Evolutionary conservation across 1,140 invertebrate genomes (phyloP).

Genomic region (Colletes gigas): DNA sequence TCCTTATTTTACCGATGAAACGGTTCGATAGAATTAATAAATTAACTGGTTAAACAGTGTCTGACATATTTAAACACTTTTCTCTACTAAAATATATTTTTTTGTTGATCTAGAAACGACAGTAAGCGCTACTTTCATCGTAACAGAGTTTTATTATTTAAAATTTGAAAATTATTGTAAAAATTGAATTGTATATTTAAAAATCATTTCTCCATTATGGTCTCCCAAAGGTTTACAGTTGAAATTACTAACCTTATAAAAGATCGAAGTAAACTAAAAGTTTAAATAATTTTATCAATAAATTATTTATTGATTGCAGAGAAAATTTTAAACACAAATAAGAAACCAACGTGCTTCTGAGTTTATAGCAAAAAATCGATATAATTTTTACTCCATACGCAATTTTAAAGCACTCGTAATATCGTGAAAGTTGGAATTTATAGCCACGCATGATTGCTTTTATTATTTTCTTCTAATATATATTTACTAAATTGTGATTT

Average conservation of each 20-base stretch:
- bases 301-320: neutral
- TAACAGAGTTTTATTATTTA: too few species aligned
- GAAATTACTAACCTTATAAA: too few species aligned
- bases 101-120: too few species aligned
- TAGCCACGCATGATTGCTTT: neutral
- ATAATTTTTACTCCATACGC: neutral
- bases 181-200: too few species aligned
- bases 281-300: neutral
- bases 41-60: neutral
- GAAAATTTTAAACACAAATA: neutral
- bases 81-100: too few species aligned
- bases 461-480: constrained; percentile 33
- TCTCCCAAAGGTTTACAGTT: too few species aligned
- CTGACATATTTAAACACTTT: neutral
- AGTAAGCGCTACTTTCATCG: too few species aligned
- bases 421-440: constrained; percentile 37
- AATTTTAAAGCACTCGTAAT: neutral
- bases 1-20: neutral
- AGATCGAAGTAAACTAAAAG: too few species aligned
- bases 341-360: neutral
- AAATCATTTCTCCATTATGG: too few species aligned
- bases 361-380: neutral
- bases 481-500: constrained; percentile 39
- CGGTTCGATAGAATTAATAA: neutral
- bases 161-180: too few species aligned